Conservation (phyloP, 2,888 invertebrate genomes). For the Microctonus hyperodae region DNA sequence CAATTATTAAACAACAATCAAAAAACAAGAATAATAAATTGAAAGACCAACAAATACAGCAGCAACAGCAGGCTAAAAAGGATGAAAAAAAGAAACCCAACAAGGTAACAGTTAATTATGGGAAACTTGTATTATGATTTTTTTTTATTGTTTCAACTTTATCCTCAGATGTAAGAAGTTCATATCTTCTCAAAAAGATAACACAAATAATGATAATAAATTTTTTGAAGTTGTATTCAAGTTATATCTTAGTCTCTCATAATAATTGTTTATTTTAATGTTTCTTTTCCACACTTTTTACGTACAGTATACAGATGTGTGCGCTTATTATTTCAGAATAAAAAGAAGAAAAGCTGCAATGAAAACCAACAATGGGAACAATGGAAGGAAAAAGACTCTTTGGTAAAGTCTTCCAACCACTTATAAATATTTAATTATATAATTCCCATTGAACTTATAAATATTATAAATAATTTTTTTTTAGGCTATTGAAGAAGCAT, state of each 20-base stretch:
- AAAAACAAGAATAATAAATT: slow-evolving; percentile 55
- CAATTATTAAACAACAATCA: slow-evolving; percentile 37
- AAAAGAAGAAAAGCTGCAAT: slow-evolving; percentile 65
- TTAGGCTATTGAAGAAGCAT: slow-evolving; percentile 60
- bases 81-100: slow-evolving; percentile 52
- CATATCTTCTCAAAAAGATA: no score
- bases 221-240: no score
- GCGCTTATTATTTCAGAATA: slow-evolving; percentile 52
- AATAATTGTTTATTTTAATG: no score
- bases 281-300: no score
- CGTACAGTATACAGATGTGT: neutral
- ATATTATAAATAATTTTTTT: slow-evolving; percentile 22
- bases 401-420: slow-evolving; percentile 65
- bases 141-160: slow-evolving; percentile 33
- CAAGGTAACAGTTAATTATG: slow-evolving; percentile 46
- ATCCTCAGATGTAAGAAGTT: no score
- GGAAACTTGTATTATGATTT: slow-evolving; percentile 35
- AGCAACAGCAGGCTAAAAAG: slow-evolving; percentile 36
- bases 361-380: slow-evolving; percentile 74
- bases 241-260: no score
- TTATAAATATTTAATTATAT: neutral
- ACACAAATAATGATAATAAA: no score
- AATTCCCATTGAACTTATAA: neutral
- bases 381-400: slow-evolving; percentile 76
- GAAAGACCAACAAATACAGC: slow-evolving; percentile 46